Evolutionary conservation across 2,797 vertebrate species (phyloP).

Genomic region (Darevskia mixta): DNA sequence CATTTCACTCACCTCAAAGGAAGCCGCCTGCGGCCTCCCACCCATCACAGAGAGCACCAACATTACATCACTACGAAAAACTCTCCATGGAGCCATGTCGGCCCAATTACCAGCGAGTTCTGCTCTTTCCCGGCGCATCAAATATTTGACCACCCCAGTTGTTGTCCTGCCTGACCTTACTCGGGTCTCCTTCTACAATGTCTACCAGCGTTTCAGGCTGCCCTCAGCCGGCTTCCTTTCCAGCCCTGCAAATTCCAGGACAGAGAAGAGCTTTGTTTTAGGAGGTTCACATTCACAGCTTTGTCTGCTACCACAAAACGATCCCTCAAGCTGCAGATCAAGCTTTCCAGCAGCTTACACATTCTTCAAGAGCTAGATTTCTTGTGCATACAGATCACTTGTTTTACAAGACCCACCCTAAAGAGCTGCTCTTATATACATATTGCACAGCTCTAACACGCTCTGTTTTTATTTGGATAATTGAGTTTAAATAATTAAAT

Average conservation of each 20-base stretch:
- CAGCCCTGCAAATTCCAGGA: neutral
- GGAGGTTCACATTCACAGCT: constrained; percentile 14
- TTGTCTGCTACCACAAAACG: constrained; percentile 9
- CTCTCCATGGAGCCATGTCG: neutral
- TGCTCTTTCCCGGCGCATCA: neutral
- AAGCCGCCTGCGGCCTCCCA: constrained; percentile 1
- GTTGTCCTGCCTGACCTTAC: constrained; percentile 15
- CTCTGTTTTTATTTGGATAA: neutral
- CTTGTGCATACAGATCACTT: neutral
- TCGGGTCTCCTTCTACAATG: neutral
- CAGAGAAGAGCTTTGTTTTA: neutral
- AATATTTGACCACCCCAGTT: constrained; percentile 19
- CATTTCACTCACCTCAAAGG: neutral
- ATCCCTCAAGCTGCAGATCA: constrained; percentile 4
- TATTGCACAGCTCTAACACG: neutral
- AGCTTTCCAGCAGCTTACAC: neutral
- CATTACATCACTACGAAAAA: constrained; percentile 1
- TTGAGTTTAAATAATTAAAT: neutral
- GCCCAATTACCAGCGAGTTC: constrained; percentile 4
- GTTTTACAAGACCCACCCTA: neutral
- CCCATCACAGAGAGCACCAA: neutral
- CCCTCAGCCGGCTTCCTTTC: neutral
- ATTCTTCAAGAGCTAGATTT: neutral
- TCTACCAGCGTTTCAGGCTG: constrained; percentile 10
- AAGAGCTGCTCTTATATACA: neutral